These are phyloP conservation scores for Australoheros scitulus DNA, from an alignment of 2,113 vertebrate genomes.

Conservation along the genomic window DNA sequence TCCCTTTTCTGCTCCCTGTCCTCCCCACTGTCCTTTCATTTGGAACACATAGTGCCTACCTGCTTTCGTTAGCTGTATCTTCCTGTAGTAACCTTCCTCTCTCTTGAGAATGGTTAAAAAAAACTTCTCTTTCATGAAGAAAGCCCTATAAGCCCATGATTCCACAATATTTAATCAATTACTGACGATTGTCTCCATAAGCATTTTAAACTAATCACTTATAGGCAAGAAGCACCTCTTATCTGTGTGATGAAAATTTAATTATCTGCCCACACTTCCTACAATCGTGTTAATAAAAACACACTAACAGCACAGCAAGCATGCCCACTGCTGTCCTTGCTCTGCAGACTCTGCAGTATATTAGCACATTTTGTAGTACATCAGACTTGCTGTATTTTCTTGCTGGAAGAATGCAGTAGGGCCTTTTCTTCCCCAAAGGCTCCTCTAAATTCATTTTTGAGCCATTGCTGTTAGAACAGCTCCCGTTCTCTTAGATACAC, in stretches of 20 bases:
- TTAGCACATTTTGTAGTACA: background rate
- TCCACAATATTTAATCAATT: background rate
- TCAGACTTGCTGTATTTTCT: conserved; percentile 6
- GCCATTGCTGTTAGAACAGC: background rate
- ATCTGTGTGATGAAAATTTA: background rate
- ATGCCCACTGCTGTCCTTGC: background rate
- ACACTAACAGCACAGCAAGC: background rate
- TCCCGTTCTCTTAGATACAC: background rate
- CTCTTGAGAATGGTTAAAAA: conserved; percentile 10
- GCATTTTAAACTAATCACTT: background rate
- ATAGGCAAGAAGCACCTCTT: background rate
- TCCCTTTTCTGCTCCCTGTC: background rate
- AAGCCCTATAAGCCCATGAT: background rate
- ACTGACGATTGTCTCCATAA: background rate
- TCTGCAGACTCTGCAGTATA: background rate
- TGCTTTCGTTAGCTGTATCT: conserved; percentile 28
- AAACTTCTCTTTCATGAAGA: background rate
- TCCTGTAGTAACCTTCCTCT: conserved; percentile 5
- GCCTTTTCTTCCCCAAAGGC: background rate
- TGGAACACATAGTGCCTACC: background rate
- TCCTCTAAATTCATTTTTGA: background rate
- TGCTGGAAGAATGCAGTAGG: background rate
- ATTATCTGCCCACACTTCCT: background rate
- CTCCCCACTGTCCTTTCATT: conserved; percentile 8
- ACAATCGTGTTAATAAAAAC: background rate